Conservation (phyloP, 2,113 vertebrate species). For the Sminthopsis crassicaudata region DNA sequence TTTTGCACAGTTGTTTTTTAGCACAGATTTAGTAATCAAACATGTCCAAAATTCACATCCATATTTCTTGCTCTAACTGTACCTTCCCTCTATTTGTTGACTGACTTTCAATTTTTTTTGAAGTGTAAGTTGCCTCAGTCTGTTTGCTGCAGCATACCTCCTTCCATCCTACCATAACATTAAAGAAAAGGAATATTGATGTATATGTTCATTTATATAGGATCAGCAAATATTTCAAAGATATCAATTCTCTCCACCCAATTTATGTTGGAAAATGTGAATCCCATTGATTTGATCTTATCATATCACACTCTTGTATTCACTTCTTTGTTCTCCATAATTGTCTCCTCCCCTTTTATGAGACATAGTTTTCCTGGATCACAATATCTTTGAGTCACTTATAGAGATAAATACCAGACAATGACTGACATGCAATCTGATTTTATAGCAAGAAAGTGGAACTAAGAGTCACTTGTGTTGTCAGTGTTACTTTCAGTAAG, state of each 20-base stretch:
- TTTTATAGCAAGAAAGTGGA: not conserved
- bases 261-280: not conserved
- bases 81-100: not conserved
- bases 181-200: not conserved
- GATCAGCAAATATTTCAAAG: not conserved
- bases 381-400: not conserved
- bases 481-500: not conserved
- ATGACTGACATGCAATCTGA: not conserved
- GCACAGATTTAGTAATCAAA: not conserved
- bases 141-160: not conserved
- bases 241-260: not conserved
- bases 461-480: not conserved
- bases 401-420: not conserved
- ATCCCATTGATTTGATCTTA: not conserved
- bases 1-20: not conserved
- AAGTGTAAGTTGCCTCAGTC: not conserved
- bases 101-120: not conserved
- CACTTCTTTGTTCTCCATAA: too few species aligned
- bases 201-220: not conserved
- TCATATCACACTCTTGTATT: not conserved
- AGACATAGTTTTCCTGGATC: not conserved
- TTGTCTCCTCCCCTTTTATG: not conserved
- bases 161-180: not conserved
- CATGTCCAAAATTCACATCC: not conserved
- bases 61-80: not conserved